Evolutionary conservation across 2,888 invertebrate genomes (phyloP), one percentile per base, ranked within the genome.

Genomic region (Podotricha telesiphe): DNA sequence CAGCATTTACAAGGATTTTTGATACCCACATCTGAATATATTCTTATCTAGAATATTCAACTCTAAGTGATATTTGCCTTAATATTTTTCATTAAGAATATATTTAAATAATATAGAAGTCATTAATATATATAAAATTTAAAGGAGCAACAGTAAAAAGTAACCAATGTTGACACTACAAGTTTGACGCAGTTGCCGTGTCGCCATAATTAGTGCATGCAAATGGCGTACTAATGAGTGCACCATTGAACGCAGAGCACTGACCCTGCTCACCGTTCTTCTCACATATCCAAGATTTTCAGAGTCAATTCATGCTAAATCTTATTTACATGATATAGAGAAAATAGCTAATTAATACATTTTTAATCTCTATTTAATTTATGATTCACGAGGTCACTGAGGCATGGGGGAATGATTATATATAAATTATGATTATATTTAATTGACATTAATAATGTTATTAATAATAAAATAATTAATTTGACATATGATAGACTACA

Each of bases 121-220:
- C 19, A 50, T 40, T 20, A 8, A 40, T 13, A 58, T 42, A 22
- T 15, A 42, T 10, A 22, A 28, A 8, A n/a, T 0, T 58, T 55
- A 55, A 59, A 45, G 5, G 22, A n/a, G n/a, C 15, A 59, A 22
- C 22, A 17, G 45, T 59, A n/a, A 28, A 64, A 71, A 71, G 68
- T 51, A 59, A 67, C 64, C 51, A 62, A 65, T 17, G 61, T 51
- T 64, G 68, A 66, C 66, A 64, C 47, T 63, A 62, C 71, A 68
- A 56, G 65, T 66, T 68, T 69, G 69, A 69, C 63, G 72, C 73
- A 69, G 71, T 70, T 72, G 74, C 78, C 83, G 82, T 80, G 85
- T 82, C 70, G 76, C 80, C 80, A 79, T 84, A 86, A 86, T 86
- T 86, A 86, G 86, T 81, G 77, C 78, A 80, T 79, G 82, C 81